Base-by-base conservation (phyloP, 2,797 vertebrate genomes). In the Otus scops region DNA sequence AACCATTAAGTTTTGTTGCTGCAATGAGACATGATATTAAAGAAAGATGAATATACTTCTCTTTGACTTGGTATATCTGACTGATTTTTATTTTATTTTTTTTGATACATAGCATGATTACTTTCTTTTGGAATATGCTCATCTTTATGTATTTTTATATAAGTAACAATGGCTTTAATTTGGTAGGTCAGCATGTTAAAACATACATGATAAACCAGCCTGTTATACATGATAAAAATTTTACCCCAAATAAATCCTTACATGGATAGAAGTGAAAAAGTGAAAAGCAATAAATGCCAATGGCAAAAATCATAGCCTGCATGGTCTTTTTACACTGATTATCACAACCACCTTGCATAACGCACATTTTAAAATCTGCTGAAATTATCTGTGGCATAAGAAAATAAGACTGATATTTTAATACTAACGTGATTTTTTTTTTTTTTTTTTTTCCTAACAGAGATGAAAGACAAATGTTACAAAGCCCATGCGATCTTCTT, bases 361-460 rank as follows among this genome's bases (percentile, higher is more conserved):
- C 41, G 15, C n/a, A 43, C 9, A 2, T 32, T 39, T 78, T 32
- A 34, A 84, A 57, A 75, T 60, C n/a, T 54, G 41, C 50, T 60
- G 7, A 51, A 71, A 60, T 80, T 9, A 6, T 15, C 51, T 57
- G 17, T 73, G 47, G 13, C 10, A 2, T 60, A 32, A 76, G 19
- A 69, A 92, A 71, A 53, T 19, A 45, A 36, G 64, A 43, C 15
- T 41, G 14, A 28, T 50, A 7, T 43, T 51, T 93, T 70, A 70
- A 34, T 28, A 36, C 11, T 56, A 7, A 6, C 6, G 9, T 59
- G 17, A 5, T 20, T 82, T 88, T 38, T 61, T 92, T 76, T 20
- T 82, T 88, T 38, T 61, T 92, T 76, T 18, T 82, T 88, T 38
- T 61, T 92, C 73, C 71, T 83, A 60, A 47, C 93, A 99, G 99